A percentile compares a stretch with the other conserved stretches of the same genome.
Conservation (phyloP, 2,113 vertebrate genomes). For the Eonycteris spelaea region DNA sequence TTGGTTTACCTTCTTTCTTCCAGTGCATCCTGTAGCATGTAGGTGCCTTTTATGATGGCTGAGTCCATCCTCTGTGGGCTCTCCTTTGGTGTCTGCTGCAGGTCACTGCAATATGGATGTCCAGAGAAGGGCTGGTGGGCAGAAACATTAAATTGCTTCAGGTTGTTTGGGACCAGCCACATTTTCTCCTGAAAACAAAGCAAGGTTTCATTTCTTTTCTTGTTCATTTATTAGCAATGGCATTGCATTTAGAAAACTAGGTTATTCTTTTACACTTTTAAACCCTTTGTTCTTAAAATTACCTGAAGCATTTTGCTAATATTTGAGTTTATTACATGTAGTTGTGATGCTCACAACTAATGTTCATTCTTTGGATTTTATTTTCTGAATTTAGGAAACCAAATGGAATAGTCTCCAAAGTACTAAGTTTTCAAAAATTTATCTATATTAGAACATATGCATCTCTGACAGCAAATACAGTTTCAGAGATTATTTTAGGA, state of each 20-base stretch:
- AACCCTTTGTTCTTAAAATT: background rate
- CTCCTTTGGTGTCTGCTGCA: conserved; percentile 28
- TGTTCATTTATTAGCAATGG: background rate
- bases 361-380: background rate
- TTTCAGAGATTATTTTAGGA: background rate
- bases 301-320: background rate
- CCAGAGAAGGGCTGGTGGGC: conserved; percentile 16
- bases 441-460: background rate
- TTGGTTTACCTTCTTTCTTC: conserved; percentile 57
- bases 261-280: background rate
- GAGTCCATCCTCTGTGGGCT: conserved; percentile 15
- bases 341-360: background rate
- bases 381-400: background rate
- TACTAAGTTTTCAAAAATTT: background rate
- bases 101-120: background rate
- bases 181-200: background rate
- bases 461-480: background rate
- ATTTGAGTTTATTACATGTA: background rate
- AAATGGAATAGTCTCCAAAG: background rate
- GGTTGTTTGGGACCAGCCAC: background rate
- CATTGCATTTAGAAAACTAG: background rate
- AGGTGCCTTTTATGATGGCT: conserved; percentile 31
- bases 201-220: background rate
- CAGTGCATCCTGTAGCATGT: conserved; percentile 49
- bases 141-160: background rate